Base-by-base conservation (phyloP, 1,140 invertebrate species). In the Episyrphus balteatus region DNA sequence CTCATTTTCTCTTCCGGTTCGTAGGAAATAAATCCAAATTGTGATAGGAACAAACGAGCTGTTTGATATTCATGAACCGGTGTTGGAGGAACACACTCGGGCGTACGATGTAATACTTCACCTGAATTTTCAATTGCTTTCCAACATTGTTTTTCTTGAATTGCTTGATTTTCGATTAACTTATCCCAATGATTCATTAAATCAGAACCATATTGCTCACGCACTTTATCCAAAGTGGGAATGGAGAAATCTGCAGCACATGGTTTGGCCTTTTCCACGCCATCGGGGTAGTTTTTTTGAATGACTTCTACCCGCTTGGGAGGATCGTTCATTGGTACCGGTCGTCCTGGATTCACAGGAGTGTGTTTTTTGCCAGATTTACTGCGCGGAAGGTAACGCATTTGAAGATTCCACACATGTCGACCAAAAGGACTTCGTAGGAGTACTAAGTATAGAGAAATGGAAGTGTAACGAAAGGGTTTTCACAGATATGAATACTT, bases 41-140 rank as follows among this genome's bases (percentile, higher is more conserved):
- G 91, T 13, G 91, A 92, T 2, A 98, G 71, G 66, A 98, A 93
- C 0, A 98, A 68, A 49, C 94, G 75, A 1, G 93, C 89, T 0
- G 93, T 94, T 73, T 96, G 90, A 68, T 94, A 95, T 60, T 95
- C 89, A 45, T 92, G 83, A 51, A 84, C 86, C 2, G 84, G 79
- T 10, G 82, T 73, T 0, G 92, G 92, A 13, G 89, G 83, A 11
- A 80, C 73, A 60, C 86, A 90, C 61, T 93, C 89, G 40, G 81
- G 75, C 3, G 73, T 55, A 45, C 65, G 61, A 13, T 59, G 55
- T 18, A 68, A 43, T n/a, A 60, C 59, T 42, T 68, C 66, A 5
- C 50, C 51, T 33, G 61, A 68, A 36, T 62, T 66, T 45, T 68
- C 65, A 3, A 65, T 62, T 42, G 66, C 63, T 3, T 65, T 65